phyloP scores from a whole-genome alignment of 2,113 vertebrate species.

The Papio anubis region DNA sequence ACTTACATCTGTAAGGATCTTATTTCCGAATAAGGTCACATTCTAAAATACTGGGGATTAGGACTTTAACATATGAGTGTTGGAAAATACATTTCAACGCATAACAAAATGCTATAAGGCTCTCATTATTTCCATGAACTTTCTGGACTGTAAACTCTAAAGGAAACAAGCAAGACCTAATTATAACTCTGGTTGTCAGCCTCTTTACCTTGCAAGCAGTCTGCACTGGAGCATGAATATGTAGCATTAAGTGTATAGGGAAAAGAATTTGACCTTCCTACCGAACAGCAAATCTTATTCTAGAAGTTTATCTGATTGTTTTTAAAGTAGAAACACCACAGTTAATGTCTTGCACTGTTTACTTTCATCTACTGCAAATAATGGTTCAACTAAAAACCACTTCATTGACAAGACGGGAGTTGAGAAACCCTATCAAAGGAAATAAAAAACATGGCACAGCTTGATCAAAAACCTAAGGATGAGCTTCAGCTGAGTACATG shows the following conservation, averaged over 20 bases:
- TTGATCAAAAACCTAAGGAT: neutral
- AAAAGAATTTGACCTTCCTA: neutral
- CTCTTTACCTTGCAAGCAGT: neutral
- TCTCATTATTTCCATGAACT: neutral
- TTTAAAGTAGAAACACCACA: neutral
- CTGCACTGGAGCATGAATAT: neutral
- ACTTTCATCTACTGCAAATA: neutral
- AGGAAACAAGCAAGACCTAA: neutral
- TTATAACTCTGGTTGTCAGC: neutral
- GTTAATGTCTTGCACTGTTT: neutral
- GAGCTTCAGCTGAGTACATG: neutral
- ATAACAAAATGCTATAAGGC: neutral
- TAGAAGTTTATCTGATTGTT: neutral
- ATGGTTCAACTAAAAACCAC: neutral
- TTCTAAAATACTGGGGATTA: neutral
- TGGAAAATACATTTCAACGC: neutral
- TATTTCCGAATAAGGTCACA: neutral
- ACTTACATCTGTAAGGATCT: neutral
- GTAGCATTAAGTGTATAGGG: neutral
- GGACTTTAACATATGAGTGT: neutral
- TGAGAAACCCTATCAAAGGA: neutral
- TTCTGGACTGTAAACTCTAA: conserved; percentile 26
- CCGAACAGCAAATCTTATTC: neutral
- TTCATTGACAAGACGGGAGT: neutral
- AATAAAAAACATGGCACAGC: neutral